Base-by-base conservation (phyloP, 2,113 vertebrate species). In the Brachionichthys hirsutus region DNA sequence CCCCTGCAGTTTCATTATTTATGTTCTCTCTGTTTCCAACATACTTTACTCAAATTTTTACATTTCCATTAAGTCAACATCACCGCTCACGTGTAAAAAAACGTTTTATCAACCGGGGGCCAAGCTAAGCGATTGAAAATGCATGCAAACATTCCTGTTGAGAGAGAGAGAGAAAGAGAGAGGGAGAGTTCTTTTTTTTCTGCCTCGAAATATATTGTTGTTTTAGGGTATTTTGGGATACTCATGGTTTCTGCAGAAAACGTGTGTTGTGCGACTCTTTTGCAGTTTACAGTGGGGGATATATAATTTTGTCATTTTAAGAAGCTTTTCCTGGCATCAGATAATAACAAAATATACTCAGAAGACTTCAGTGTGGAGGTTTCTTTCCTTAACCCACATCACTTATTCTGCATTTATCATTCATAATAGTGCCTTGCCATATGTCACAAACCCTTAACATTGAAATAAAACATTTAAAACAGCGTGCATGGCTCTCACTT, bases 61-160 rank as follows among this genome's bases (percentile, higher is more conserved):
- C 47, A 64, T 70, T 68, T 81, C 53, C 77, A 75, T 74, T 65
- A 71, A 77, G 68, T 68, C 45, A 20, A 75, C 67, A 75, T 64
- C 70, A 70, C 74, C 49, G 71, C 55, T 66, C 38, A 45, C 59
- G 62, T 77, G 63, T 42, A 8, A 56, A 72, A 8, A 56, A 72
- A 75, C 78, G 75, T 75, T 64, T 63, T 70, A 66, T 75, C 56
- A 58, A 72, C 60, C 60, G 38, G 59, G 73, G 66, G 8, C 66
- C 17, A 3, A 62, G 53, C 49, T 45, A 41, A 75, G 47, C 22
- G 58, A 75, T 63, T 63, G 67, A 75, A 77, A 77, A 80, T 80
- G 70, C 66, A 81, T 66, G 54, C 69, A 19, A 78, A 70, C 62
- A 76, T 58, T 58, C 57, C 56, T 56, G 71, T 78, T 68, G 62